phyloP scores from a whole-genome alignment of 2,888 invertebrate genomes.

The Sinhomidia bicolor region DNA sequence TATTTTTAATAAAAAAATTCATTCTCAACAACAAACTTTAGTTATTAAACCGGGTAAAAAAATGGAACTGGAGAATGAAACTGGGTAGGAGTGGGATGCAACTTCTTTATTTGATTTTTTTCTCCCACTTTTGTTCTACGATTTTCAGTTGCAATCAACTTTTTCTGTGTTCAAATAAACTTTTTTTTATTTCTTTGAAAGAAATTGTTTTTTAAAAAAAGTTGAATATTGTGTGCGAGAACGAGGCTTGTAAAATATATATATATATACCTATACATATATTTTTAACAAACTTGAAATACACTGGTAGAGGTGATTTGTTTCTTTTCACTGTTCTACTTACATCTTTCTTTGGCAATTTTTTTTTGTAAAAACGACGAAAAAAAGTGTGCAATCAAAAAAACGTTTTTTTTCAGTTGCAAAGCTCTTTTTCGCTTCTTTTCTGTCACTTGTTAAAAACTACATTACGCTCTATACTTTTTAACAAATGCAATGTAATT shows the following conservation, averaged over 20 bases:
- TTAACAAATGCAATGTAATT: conserved; percentile 32
- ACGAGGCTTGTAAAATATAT: conserved; percentile 2
- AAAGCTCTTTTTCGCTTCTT: neutral
- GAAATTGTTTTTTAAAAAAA: neutral
- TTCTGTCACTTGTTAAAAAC: conserved; percentile 2
- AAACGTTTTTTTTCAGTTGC: neutral
- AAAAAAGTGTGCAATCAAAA: too few species aligned
- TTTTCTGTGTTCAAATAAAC: neutral
- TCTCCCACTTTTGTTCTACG: neutral
- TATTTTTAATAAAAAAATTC: neutral
- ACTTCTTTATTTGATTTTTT: too few species aligned
- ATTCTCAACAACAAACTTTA: neutral
- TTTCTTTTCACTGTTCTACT: neutral
- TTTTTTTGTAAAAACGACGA: neutral
- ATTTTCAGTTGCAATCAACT: neutral
- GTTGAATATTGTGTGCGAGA: conserved; percentile 8
- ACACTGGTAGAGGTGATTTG: neutral
- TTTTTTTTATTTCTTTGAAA: neutral
- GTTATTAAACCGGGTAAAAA: neutral
- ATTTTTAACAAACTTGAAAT: neutral
- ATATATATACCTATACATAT: too few species aligned
- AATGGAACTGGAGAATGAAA: neutral
- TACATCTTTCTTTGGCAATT: neutral
- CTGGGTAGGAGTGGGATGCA: neutral
- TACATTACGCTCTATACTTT: neutral